Conservation (phyloP, 2,113 vertebrate genomes). For the Dipodomys spectabilis region DNA sequence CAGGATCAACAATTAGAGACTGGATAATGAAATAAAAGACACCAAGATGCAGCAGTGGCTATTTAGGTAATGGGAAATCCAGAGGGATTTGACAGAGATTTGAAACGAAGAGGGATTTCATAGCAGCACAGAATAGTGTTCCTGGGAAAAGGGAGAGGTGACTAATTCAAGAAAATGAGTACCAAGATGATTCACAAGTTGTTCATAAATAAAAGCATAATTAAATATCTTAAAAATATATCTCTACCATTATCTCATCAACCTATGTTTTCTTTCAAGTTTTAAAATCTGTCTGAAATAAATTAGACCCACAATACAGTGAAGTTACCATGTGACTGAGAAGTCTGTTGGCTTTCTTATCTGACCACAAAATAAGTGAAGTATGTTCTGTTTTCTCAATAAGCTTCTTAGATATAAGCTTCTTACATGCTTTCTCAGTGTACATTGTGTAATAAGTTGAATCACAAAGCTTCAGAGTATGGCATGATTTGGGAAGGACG, state of each 20-base stretch:
- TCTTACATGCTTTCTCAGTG: neutral
- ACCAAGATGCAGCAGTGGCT: neutral
- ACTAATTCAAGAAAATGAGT: neutral
- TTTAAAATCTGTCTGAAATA: neutral
- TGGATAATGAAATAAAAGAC: neutral
- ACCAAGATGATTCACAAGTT: neutral
- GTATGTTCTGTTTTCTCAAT: neutral
- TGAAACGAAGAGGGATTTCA: neutral
- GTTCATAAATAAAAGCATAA: neutral
- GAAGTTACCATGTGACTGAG: neutral
- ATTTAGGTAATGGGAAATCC: neutral
- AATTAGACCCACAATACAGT: neutral
- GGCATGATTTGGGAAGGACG: too few relatives aligned
- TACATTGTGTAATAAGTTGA: too few relatives aligned
- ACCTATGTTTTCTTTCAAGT: neutral
- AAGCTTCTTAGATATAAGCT: neutral
- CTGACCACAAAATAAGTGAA: neutral
- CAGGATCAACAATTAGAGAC: neutral
- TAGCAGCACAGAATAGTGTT: neutral
- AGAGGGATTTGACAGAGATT: neutral
- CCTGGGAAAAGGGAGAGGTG: neutral
- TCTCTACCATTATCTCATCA: neutral
- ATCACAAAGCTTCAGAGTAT: too few relatives aligned
- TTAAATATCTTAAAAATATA: neutral
- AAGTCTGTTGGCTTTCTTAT: too few relatives aligned